Conservation (phyloP, 2,888 invertebrate genomes). For the Nomada hirtipes region DNA sequence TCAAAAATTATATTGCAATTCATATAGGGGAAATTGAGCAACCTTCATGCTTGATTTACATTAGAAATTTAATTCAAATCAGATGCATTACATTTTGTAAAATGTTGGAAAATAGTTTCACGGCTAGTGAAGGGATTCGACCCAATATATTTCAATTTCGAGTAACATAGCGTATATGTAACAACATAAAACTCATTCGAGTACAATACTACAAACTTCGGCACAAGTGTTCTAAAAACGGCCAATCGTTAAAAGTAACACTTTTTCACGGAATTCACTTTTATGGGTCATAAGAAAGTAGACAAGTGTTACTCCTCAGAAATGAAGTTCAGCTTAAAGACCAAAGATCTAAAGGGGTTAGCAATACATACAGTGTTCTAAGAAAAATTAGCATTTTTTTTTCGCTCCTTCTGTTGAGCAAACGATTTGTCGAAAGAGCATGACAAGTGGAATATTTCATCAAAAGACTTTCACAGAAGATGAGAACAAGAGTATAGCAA, state of each 20-base stretch:
- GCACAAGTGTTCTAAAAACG: conserved; percentile 6
- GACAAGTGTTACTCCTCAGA: not conserved
- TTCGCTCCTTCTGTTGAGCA: not conserved
- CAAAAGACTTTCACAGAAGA: not conserved
- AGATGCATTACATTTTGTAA: not conserved
- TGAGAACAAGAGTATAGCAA: not conserved
- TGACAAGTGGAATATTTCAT: not conserved
- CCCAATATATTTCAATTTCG: not conserved
- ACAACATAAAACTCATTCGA: not conserved
- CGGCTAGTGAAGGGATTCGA: not conserved
- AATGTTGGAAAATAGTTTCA: not conserved
- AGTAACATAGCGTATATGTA: not conserved
- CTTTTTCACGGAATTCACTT: conserved; percentile 8
- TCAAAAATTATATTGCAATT: too few species aligned
- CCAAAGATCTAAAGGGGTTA: not conserved
- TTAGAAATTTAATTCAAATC: too few species aligned
- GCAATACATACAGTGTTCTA: not conserved
- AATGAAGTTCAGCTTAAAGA: not conserved
- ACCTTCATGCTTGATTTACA: too few species aligned
- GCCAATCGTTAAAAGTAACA: conserved; percentile 13
- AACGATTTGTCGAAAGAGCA: not conserved
- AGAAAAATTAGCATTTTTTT: not conserved
- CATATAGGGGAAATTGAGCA: too few species aligned
- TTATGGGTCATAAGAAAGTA: conserved; percentile 3
- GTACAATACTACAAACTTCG: not conserved